Base-by-base conservation (phyloP, 2,113 vertebrate species). In the Mobula hypostoma region DNA sequence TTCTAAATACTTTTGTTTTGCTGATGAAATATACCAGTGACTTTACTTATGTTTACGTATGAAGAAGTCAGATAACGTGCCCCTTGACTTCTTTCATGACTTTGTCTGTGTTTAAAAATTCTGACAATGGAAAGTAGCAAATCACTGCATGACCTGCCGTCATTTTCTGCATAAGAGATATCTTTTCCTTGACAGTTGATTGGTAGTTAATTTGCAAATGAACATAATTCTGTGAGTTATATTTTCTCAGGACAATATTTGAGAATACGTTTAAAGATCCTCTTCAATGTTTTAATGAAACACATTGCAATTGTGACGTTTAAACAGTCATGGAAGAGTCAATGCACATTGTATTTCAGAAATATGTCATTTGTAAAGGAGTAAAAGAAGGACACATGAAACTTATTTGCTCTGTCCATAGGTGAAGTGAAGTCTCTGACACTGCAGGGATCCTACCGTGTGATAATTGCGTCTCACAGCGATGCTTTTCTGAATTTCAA, bases 401-500 rank as follows among this genome's bases (percentile, higher is more conserved):
- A 74, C 24, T 24, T 15, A 74, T 76, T 90, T 93, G 32, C 70
- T 74, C 74, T 93, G 36, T 93, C 40, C 40, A 74, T 48, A 96
- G 96, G 96, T 94, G 94, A 95, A 94, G 95, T 96, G 94, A 95
- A 96, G 96, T 95, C 96, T 94, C 95, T 96, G 94, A 95, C 95
- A 94, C 95, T 96, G 93, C 96, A 96, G 94, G 96, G 96, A 95
- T 96, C 96, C 85, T 96, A 96, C 48, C 92, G 94, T 94, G 96
- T 95, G 94, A 96, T 96, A 95, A 96, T 96, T 85, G 94, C 95
- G 94, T 95, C 95, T 94, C 95, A 96, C 85, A 96, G 96, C 94
- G 95, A 96, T 95, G 96, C 95, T 61, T 96, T 96, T 94, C 95
- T 94, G 95, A 96, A 95, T 94, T 96, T 96, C 95, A 96, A 96